phyloP scores from a whole-genome alignment of 2,113 vertebrate genomes.

The Coturnix japonica region DNA sequence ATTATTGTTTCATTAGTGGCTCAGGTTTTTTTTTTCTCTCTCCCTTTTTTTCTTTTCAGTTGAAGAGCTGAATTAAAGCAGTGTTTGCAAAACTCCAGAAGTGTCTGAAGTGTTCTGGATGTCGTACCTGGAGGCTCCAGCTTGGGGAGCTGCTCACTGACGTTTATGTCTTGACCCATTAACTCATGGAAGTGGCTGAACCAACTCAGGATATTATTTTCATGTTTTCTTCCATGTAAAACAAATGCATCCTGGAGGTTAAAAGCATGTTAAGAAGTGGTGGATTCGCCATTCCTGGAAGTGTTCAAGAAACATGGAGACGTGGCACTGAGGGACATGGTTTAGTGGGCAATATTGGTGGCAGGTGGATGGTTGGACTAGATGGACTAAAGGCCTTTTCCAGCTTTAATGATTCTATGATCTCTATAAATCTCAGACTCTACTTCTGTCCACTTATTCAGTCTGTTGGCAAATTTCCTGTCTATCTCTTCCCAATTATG shows the following conservation, averaged over 20 bases:
- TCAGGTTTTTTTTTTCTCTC: not conserved
- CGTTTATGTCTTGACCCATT: not conserved
- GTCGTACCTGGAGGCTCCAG: not conserved
- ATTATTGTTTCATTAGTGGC: not conserved
- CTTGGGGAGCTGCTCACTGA: not conserved
- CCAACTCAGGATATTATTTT: not conserved
- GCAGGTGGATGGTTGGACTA: no score
- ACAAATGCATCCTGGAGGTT: rapidly evolving
- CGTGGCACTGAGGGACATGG: no score
- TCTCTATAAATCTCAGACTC: not conserved
- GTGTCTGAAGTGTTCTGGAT: rapidly evolving
- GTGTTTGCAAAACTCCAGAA: not conserved
- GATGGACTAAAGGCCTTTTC: no score
- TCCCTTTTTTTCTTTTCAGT: not conserved
- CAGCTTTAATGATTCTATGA: not conserved
- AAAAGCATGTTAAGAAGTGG: not conserved
- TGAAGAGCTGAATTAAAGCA: not conserved
- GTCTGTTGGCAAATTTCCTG: not conserved
- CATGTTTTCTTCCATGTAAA: not conserved
- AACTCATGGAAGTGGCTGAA: rapidly evolving
- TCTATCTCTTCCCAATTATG: not conserved
- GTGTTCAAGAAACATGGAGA: no score
- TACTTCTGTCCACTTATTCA: not conserved
- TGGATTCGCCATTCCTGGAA: no score
- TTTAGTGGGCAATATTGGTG: no score